A percentile compares a stretch with the other conserved stretches of the same genome.
Conservation (phyloP, 2,113 vertebrate genomes). For the Uria lomvia region DNA sequence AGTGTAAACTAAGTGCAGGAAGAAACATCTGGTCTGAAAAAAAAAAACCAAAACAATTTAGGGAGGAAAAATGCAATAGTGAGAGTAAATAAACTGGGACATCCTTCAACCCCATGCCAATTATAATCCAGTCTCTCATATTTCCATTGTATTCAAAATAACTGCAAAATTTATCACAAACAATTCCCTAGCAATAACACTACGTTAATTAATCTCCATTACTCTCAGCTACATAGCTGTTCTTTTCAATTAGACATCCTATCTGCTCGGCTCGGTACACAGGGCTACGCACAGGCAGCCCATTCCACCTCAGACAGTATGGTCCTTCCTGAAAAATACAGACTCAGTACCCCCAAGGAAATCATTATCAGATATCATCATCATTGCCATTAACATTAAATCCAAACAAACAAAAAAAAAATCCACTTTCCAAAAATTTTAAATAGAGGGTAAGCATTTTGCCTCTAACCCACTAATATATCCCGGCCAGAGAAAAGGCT, state of each 20-base stretch:
- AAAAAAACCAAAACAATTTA: neutral
- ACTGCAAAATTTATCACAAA: neutral
- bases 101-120: neutral
- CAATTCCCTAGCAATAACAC: neutral
- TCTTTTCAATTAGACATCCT: slow-evolving; percentile 6
- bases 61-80: neutral
- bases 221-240: slow-evolving; percentile 18
- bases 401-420: neutral
- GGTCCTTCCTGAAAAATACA: neutral
- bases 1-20: neutral
- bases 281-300: neutral
- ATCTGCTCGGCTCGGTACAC: neutral
- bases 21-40: neutral
- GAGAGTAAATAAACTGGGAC: neutral
- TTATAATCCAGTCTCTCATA: neutral
- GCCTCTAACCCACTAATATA: neutral
- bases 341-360: neutral
- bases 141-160: neutral
- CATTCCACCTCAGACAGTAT: neutral
- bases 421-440: neutral
- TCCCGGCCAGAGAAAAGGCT: neutral
- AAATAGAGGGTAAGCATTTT: neutral
- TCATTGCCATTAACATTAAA: neutral
- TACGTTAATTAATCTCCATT: slow-evolving; percentile 45
- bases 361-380: neutral